These are phyloP conservation scores for Trisateles emortualis DNA, from an alignment of 2,888 invertebrate species.

Conservation along the genomic window DNA sequence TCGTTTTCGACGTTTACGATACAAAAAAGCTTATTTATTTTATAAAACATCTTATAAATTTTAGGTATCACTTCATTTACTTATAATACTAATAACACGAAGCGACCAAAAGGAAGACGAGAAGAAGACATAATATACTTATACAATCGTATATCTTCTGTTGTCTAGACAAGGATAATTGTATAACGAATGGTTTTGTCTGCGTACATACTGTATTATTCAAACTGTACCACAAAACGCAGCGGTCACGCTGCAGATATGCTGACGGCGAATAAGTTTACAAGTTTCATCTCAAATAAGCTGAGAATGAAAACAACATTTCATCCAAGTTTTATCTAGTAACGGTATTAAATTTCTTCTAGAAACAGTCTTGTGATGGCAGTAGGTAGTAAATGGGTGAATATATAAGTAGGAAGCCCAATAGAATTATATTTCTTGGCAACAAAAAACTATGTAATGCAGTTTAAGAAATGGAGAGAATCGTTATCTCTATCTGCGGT, in stretches of 20 bases:
- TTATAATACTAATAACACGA: too few relatives aligned
- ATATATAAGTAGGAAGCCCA: too few relatives aligned
- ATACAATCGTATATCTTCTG: background rate
- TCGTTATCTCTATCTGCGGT: too few relatives aligned
- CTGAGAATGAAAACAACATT: background rate
- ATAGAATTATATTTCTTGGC: too few relatives aligned
- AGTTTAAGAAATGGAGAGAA: too few relatives aligned
- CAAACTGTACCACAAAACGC: background rate
- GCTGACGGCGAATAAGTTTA: background rate
- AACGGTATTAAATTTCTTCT: background rate
- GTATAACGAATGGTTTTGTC: constrained; percentile 5
- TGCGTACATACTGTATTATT: constrained; percentile 4
- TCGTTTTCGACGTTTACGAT: too few relatives aligned
- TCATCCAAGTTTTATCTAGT: background rate
- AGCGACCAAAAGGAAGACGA: too few relatives aligned
- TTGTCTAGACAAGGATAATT: constrained; percentile 16
- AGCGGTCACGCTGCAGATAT: background rate
- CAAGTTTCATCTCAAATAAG: background rate
- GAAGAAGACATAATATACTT: too few relatives aligned
- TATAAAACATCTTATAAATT: too few relatives aligned
- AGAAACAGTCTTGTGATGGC: background rate
- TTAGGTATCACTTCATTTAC: too few relatives aligned
- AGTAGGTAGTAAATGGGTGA: too few relatives aligned
- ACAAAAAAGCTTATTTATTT: too few relatives aligned
- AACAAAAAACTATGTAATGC: background rate